Percentiles rank a stretch among this genome's conserved stretches.
phyloP scores from a whole-genome alignment of 2,113 vertebrate species.

The Cyrtonyx montezumae region DNA sequence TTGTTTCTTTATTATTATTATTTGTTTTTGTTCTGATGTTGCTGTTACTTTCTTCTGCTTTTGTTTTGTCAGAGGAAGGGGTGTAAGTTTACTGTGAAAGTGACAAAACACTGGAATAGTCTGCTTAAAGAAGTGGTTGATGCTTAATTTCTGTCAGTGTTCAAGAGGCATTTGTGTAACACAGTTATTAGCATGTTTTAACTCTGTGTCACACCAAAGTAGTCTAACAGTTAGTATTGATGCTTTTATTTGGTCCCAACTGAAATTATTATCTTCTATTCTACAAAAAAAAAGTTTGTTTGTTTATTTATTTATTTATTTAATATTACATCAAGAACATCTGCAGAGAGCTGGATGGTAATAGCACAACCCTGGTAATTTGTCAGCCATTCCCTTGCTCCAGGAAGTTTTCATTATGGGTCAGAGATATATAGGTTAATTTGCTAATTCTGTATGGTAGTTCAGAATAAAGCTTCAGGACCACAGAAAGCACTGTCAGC shows the following conservation, averaged over 20 bases:
- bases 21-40: not conserved
- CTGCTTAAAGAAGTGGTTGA: not conserved
- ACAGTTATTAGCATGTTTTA: not conserved
- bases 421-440: not conserved
- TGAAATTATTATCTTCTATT: not conserved
- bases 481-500: not conserved
- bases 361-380: not conserved
- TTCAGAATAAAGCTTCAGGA: not conserved
- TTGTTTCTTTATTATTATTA: not conserved
- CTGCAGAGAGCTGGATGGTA: not conserved
- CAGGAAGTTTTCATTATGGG: not conserved
- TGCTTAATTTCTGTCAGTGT: not conserved
- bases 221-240: not conserved
- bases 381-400: not conserved
- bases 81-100: not conserved
- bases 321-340: not conserved
- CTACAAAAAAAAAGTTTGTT: not conserved
- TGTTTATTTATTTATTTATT: not conserved
- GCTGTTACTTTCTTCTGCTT: not conserved
- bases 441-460: not conserved
- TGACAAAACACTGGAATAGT: not conserved
- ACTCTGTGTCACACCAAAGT: not conserved
- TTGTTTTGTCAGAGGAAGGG: not conserved
- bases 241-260: not conserved
- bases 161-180: not conserved